phyloP scores from a whole-genome alignment of 2,888 invertebrate species.

The Amphiduros pacificus region DNA sequence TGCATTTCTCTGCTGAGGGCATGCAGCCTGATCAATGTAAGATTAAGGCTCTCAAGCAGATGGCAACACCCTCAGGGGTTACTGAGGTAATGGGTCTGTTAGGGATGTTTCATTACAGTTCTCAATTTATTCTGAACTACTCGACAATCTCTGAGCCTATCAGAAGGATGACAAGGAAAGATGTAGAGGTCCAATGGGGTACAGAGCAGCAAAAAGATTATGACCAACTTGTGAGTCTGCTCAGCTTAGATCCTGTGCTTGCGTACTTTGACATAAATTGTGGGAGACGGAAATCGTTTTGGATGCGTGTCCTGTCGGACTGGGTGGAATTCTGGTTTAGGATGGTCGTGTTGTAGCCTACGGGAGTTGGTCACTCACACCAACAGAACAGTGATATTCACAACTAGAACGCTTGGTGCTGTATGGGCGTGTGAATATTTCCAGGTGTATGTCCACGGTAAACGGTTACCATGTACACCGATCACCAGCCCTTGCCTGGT shows the following conservation, averaged over 20 bases:
- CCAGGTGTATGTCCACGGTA: constrained; percentile 21
- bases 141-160: not conserved
- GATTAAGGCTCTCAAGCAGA: constrained; percentile 13
- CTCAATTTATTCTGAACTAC: not conserved
- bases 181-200: not conserved
- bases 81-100: constrained; percentile 34
- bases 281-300: constrained; percentile 13
- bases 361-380: constrained; percentile 20
- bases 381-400: constrained; percentile 24
- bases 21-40: not conserved
- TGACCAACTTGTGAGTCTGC: not conserved
- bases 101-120: constrained; percentile 23
- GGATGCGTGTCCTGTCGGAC: constrained; percentile 26
- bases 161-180: not conserved
- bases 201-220: not conserved
- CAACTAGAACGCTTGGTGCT: constrained; percentile 26
- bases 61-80: constrained; percentile 31
- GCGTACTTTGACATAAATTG: not conserved
- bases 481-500: constrained; percentile 14
- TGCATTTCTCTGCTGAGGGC: not conserved
- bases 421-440: constrained; percentile 28
- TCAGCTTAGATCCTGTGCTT: not conserved
- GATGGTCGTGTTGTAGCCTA: constrained; percentile 18
- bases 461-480: constrained; percentile 25
- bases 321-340: constrained; percentile 22